Conservation (phyloP, 2,113 vertebrate genomes). For the Tor tambroides region DNA sequence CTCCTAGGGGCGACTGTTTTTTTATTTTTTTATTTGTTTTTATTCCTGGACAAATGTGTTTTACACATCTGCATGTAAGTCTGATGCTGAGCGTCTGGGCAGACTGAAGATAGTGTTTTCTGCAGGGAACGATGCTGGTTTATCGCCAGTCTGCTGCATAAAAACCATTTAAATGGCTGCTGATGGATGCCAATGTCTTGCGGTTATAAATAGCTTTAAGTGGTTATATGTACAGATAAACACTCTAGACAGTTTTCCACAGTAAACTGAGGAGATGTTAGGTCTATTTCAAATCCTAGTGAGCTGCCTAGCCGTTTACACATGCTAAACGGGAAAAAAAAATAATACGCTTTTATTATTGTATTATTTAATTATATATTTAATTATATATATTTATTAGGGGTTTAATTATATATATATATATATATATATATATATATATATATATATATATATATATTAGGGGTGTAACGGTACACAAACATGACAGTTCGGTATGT, state of each 20-base stretch:
- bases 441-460: no score
- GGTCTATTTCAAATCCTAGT: background rate
- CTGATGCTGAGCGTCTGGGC: background rate
- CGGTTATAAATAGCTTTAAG: background rate
- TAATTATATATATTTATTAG: no score
- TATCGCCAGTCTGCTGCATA: constrained; percentile 5
- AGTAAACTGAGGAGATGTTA: background rate
- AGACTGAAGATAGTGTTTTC: constrained; percentile 21
- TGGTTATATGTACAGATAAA: background rate
- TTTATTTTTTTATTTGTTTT: background rate
- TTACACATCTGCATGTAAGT: background rate
- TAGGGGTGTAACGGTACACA: no score
- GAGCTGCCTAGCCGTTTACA: background rate
- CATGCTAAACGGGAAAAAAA: background rate
- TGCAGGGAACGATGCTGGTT: background rate
- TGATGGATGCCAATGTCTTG: constrained; percentile 2
- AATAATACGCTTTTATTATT: no score
- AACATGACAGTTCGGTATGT: no score
- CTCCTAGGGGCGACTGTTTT: background rate
- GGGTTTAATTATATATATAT: no score
- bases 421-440: no score
- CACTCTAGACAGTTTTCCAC: background rate
- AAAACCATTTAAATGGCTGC: background rate
- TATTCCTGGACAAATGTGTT: background rate
- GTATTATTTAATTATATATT: no score